Evolutionary conservation across 2,888 invertebrate species (phyloP).

Genomic region (Atrina japonica): DNA sequence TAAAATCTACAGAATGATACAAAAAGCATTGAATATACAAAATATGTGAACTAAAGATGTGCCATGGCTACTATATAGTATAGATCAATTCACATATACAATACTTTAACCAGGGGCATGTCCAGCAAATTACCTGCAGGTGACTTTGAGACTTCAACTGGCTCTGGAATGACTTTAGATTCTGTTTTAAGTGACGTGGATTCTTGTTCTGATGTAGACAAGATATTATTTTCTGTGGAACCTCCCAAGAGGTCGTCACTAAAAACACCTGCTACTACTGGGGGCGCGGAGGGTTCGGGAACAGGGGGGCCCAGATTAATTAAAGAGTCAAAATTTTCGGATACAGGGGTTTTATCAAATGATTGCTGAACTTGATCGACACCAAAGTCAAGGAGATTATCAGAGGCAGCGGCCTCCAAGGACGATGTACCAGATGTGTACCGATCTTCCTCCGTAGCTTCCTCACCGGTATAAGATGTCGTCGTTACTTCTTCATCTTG

Average conservation of each 20-base stretch:
- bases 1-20: no score
- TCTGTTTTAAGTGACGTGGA: slow-evolving; percentile 24
- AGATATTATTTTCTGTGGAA: slow-evolving; percentile 9
- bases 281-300: slow-evolving; percentile 23
- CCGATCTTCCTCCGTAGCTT: slow-evolving; percentile 68
- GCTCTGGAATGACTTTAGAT: slow-evolving; percentile 20
- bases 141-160: slow-evolving; percentile 24
- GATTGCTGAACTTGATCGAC: slow-evolving; percentile 4
- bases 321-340: slow-evolving; percentile 6
- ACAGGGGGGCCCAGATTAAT: slow-evolving; percentile 11
- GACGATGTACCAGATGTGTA: slow-evolving; percentile 57
- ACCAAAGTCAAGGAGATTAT: slow-evolving; percentile 28
- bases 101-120: no score
- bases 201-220: slow-evolving; percentile 10
- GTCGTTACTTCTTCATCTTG: slow-evolving; percentile 71
- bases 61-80: no score
- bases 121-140: slow-evolving; percentile 25
- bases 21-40: no score
- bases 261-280: background rate
- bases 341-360: slow-evolving; percentile 4
- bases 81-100: no score
- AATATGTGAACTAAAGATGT: no score
- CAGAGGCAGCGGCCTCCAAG: slow-evolving; percentile 27
- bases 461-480: slow-evolving; percentile 65
- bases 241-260: slow-evolving; percentile 18